Evolutionary conservation across 2,797 vertebrate species (phyloP).

Genomic region (Ceyx erithaca): DNA sequence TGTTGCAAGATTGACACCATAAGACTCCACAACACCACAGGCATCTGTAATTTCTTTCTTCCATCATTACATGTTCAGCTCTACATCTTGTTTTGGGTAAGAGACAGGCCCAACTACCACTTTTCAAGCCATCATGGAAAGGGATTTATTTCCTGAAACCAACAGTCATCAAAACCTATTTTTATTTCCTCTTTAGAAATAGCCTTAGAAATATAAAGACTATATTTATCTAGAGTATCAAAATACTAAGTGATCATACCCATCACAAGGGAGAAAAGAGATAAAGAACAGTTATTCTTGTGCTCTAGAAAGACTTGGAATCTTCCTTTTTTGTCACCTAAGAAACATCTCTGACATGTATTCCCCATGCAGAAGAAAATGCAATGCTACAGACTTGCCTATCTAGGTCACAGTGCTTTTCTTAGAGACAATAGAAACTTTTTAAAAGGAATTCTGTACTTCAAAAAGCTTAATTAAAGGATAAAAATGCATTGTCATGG

Average conservation of each 20-base stretch:
- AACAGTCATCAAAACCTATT: not conserved
- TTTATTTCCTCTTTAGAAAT: not conserved
- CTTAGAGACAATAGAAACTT: slow-evolving; percentile 51
- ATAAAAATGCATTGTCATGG: slow-evolving; percentile 62
- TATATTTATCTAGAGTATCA: not conserved
- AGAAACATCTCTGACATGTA: slow-evolving; percentile 50
- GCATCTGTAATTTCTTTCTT: not conserved
- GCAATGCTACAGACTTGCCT: not conserved
- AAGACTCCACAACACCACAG: not conserved
- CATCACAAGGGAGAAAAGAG: not conserved
- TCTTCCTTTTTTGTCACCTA: slow-evolving; percentile 41
- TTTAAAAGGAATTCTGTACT: slow-evolving; percentile 44
- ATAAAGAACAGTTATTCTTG: not conserved
- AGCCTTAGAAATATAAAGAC: not conserved
- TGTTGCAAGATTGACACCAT: not conserved
- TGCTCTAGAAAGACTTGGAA: slow-evolving; percentile 13
- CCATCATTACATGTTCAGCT: not conserved
- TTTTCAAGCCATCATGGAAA: not conserved
- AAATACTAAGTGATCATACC: not conserved
- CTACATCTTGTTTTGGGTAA: not conserved
- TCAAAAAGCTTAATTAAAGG: slow-evolving; percentile 63
- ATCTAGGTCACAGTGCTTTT: slow-evolving; percentile 65
- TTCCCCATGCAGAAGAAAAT: slow-evolving; percentile 25
- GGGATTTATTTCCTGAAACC: not conserved
- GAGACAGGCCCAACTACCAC: not conserved